Evolutionary conservation across 1,140 invertebrate genomes (phyloP), one percentile per base, ranked within the genome.

Genomic region (Theocolax elegans): DNA sequence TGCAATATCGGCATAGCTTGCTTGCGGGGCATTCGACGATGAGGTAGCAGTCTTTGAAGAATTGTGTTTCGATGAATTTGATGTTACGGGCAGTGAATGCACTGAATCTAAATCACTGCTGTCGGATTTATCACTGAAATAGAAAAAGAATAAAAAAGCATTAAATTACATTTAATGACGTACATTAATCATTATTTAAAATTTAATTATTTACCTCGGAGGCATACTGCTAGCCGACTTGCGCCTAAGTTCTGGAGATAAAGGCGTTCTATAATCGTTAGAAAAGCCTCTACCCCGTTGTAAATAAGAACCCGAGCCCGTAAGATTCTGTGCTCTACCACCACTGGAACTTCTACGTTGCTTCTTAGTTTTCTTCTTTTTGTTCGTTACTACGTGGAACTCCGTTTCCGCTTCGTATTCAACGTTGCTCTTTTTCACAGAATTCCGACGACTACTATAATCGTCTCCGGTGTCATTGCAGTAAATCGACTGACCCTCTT

Each of bases 1-100:
- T 19, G 91, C 89, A 73, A 93, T 93, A 75, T 92, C 91, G 2
- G 92, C 92, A 78, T 93, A 93, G 38, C 91, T 92, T 29, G 90
- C 90, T 69, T 89, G 90, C n/a, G 89, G 87, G 10, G 88, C 87
- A 17, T 85, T 87, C 9, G 85, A 86, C 40, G 85, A 84, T 35
- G 88, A 84, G 27, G 80, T 79, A 40, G 77, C 72, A 59, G 80
- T 77, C 74, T 83, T 84, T 1, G 77, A 80, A 19, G 80, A 74
- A 75, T 80, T 81, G 58, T 83, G 86, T 9, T 75, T 75, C 10
- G 85, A 80, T 10, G 83, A 86, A 3, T 88, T 87, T 2, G 88
- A 87, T 31, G 87, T 89, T 25, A 90, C 89, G 1, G 91, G 91
- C 60, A 92, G 82, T 58, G 92, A 92, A 80, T 92, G 90, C 17